These are phyloP conservation scores for Morone chrysops DNA, from an alignment of 2,113 vertebrate genomes.

Conservation along the genomic window DNA sequence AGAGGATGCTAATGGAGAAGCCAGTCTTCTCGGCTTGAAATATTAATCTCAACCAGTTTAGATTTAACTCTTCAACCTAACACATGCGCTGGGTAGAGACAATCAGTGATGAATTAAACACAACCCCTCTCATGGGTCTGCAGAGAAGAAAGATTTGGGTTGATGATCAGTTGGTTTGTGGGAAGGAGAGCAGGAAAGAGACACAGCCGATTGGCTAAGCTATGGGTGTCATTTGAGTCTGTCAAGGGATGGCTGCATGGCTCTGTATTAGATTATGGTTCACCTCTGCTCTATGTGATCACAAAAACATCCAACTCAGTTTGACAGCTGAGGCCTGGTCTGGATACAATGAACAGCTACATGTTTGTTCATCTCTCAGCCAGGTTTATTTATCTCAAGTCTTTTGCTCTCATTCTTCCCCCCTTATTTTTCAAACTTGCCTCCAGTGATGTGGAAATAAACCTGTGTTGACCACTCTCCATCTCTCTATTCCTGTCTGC, in stretches of 20 bases:
- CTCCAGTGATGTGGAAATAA: slow-evolving; percentile 46
- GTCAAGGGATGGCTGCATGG: slow-evolving; percentile 39
- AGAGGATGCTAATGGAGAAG: slow-evolving; percentile 63
- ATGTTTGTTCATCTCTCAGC: slow-evolving; percentile 8
- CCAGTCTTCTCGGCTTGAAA: slow-evolving; percentile 63
- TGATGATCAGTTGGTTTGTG: slow-evolving; percentile 21
- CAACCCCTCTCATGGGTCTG: not conserved
- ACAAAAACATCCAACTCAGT: slow-evolving; percentile 62
- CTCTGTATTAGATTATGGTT: slow-evolving; percentile 77
- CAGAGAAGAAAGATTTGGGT: slow-evolving; percentile 8
- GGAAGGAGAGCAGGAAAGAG: slow-evolving; percentile 6
- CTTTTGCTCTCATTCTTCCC: slow-evolving; percentile 14
- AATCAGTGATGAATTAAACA: slow-evolving; percentile 39
- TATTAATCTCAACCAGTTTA: slow-evolving; percentile 71
- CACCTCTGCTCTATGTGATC: slow-evolving; percentile 78
- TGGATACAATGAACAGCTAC: slow-evolving; percentile 12
- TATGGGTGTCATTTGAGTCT: slow-evolving; percentile 34
- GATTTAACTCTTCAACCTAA: slow-evolving; percentile 38
- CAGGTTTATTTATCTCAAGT: slow-evolving; percentile 15
- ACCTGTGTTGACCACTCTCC: slow-evolving; percentile 23
- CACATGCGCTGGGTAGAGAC: not conserved
- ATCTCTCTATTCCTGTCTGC: slow-evolving; percentile 15
- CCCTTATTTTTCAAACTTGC: slow-evolving; percentile 22
- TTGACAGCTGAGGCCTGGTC: slow-evolving; percentile 67
- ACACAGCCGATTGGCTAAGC: slow-evolving; percentile 30